Percentiles rank a stretch among this genome's conserved stretches.
phyloP scores from a whole-genome alignment of 2,888 invertebrate genomes.

The Trissoscelio sp. region DNA sequence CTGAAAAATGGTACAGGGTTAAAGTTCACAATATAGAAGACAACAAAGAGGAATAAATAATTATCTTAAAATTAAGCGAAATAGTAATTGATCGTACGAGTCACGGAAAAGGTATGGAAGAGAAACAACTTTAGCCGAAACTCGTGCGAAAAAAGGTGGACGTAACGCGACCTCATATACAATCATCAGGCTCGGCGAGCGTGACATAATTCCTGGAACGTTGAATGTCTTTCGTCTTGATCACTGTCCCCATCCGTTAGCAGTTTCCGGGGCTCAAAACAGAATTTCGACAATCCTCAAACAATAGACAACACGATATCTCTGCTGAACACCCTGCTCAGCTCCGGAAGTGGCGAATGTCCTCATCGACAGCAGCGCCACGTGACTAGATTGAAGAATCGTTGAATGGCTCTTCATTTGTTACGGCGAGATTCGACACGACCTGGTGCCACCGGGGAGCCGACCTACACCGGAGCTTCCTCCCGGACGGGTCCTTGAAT shows the following conservation, averaged over 20 bases:
- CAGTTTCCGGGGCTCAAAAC: slow-evolving; percentile 13
- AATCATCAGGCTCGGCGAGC: slow-evolving; percentile 28
- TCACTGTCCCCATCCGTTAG: slow-evolving; percentile 31
- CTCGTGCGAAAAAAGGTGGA: neutral
- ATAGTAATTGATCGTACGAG: no score
- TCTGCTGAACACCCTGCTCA: neutral
- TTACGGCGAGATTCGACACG: slow-evolving; percentile 59
- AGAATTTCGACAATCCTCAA: no score
- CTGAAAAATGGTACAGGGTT: no score
- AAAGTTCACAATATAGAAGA: no score
- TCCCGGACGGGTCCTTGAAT: slow-evolving; percentile 79
- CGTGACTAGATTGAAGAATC: slow-evolving; percentile 60
- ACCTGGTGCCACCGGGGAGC: slow-evolving; percentile 21
- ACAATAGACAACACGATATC: no score
- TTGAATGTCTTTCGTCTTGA: slow-evolving; percentile 43
- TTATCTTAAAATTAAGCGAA: no score
- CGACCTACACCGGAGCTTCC: slow-evolving; percentile 67
- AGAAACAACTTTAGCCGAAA: no score
- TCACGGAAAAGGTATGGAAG: neutral
- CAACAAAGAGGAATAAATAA: no score
- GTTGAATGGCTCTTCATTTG: slow-evolving; percentile 43
- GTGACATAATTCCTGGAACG: slow-evolving; percentile 22
- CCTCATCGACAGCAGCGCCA: slow-evolving; percentile 34
- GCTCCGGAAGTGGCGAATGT: slow-evolving; percentile 27
- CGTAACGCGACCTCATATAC: slow-evolving; percentile 13